Evolutionary conservation across 2,797 vertebrate genomes (phyloP), one percentile per base, ranked within the genome.

Genomic region (Podargus strigoides): DNA sequence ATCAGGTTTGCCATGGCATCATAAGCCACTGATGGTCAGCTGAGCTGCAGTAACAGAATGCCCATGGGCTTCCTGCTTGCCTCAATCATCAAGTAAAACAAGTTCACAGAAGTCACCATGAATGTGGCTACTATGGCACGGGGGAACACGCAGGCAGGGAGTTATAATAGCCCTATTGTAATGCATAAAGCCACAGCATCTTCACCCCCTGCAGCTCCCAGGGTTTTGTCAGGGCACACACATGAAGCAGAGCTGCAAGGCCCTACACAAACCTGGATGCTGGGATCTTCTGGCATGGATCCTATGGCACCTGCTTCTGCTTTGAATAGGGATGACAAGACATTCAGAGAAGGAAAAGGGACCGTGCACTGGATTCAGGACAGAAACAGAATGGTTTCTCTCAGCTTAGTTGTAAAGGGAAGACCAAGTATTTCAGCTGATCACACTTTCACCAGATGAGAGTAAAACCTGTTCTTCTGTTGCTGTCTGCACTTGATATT

Each of bases 1-100:
- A 11, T 8, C 14, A 27, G 30, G 24, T 52, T 21, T 37, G 44
- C 24, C 63, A 58, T 0, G 0, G 24, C 0, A 0, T 4, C 7
- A 1, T 26, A 39, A 81, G 74, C 52, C n/a, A 12, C n/a, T 11
- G 44, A n/a, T 0, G 19, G 44, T 50, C 70, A 63, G 56, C 66
- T 64, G 46, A 85, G 87, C 62, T 50, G 39, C 52, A 59, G 62
- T 4, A 27, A 56, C 47, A 44, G 39, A 20, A 17, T 4, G 42
- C 34, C 46, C 6, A 2, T 14, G 36, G 39, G 64, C 55, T 77
- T 60, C 64, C 68, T 23, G 37, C 50, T 11, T 36, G 39, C 62
- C 30, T 86, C 44, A 14, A 37, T 14, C 8, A 3, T 39, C 17
- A 80, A 55, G 20, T 32, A 41, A 63, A 63, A 18, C 24, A 52